Conservation (phyloP, 2,797 vertebrate genomes). For the Sebastes paucispinis region DNA sequence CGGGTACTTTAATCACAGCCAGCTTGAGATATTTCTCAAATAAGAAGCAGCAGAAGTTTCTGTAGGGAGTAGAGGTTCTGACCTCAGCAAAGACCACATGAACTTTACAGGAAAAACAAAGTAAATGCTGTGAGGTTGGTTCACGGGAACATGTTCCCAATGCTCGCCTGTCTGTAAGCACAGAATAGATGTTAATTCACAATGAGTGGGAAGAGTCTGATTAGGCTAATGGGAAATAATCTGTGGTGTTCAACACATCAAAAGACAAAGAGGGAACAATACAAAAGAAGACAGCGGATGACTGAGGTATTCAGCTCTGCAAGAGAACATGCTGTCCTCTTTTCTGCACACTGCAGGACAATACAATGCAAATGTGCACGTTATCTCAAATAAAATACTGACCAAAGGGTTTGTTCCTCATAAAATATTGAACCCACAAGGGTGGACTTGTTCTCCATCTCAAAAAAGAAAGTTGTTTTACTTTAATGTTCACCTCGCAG, state of each 20-base stretch:
- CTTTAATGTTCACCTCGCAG: conserved; percentile 39
- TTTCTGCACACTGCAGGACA: conserved; percentile 7
- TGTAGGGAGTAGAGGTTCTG: neutral
- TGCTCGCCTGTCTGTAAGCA: neutral
- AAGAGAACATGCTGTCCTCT: neutral
- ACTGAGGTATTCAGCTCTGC: neutral
- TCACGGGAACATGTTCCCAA: neutral
- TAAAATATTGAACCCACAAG: conserved; percentile 63
- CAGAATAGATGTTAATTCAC: neutral
- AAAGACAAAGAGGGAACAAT: conserved; percentile 2
- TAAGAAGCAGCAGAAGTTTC: conserved; percentile 40
- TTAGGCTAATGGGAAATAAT: neutral
- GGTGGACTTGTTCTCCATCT: conserved; percentile 42
- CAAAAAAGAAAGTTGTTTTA: conserved; percentile 42
- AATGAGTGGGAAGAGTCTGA: neutral
- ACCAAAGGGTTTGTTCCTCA: conserved; percentile 55
- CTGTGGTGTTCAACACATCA: neutral
- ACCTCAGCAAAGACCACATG: neutral
- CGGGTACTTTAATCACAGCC: conserved; percentile 36
- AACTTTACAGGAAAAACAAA: conserved; percentile 13
- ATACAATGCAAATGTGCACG: neutral
- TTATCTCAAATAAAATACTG: conserved; percentile 34
- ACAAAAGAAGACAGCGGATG: neutral
- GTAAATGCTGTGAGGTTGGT: neutral
- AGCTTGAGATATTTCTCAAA: conserved; percentile 32